Base-by-base conservation (phyloP, 2,797 vertebrate genomes). In the Lagorchestes hirsutus region DNA sequence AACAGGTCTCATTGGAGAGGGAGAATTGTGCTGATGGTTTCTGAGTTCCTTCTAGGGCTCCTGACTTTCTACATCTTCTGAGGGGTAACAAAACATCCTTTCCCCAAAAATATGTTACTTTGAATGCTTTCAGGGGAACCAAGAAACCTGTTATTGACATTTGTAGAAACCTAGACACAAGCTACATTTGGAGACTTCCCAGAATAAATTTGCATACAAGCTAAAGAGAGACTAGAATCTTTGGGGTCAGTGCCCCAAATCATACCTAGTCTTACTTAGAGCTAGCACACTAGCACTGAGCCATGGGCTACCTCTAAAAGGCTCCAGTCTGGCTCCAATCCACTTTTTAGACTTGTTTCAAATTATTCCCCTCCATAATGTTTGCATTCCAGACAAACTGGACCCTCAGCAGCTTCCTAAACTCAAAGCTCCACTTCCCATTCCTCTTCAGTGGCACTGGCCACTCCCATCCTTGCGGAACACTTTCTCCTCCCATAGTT, bases 401-500 rank as follows among this genome's bases (percentile, higher is more conserved):
- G 34, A n/a, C 16, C 59, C 31, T 34, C 2, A 27, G 62, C 62
- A 40, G 14, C n/a, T 74, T 40, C 34, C n/a, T 22, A 22, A 22
- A 18, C 62, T 74, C 62, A 22, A 74, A 40, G n/a, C 16, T 18
- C 31, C 62, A 40, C 40, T n/a, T 22, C 62, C 16, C n/a, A 6
- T n/a, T n/a, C 22, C n/a, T 74, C 62, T 40, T 14, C n/a, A 40
- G 5, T 6, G 34, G 16, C 5, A 9, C 34, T 40, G 62, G 16
- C n/a, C 3, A 67, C 27, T 8, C 13, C 54, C 50, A 16, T 55
- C 34, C 31, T 93, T 40, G 22, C 87, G 46, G 59, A 55, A 90
- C 92, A 95, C 92, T 92, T 97, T 94, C 4, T 87, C 54, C 31
- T 55, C 62, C 18, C n/a, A 40, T 40, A 22, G 16, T 18, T 62